phyloP scores from a whole-genome alignment of 1,140 invertebrate genomes.

The Nylanderia fulva region DNA sequence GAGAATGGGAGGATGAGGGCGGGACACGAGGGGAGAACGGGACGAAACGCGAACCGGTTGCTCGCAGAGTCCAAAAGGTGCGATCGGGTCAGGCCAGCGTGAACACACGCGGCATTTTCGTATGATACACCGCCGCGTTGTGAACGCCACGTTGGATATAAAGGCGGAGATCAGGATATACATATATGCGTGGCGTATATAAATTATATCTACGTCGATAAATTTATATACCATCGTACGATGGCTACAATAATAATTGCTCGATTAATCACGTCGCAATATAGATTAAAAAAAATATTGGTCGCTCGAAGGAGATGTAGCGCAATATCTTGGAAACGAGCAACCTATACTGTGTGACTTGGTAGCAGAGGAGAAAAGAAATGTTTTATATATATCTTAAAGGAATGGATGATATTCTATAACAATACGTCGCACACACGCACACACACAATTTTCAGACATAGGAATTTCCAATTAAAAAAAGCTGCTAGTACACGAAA shows the following conservation, averaged over 20 bases:
- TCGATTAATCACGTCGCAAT: not conserved
- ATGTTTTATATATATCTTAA: not conserved
- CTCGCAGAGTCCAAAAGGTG: slow-evolving; percentile 70
- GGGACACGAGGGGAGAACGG: slow-evolving; percentile 56
- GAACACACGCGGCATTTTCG: slow-evolving; percentile 65
- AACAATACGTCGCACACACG: not conserved
- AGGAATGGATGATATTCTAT: not conserved
- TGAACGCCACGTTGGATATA: slow-evolving; percentile 40
- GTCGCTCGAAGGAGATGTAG: not conserved
- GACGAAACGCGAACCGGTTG: slow-evolving; percentile 72
- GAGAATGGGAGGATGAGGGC: not conserved
- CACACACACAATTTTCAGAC: not conserved
- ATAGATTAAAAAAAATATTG: not conserved
- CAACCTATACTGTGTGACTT: not conserved
- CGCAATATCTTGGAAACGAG: not conserved
- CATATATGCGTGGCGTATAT: not conserved
- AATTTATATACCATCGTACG: slow-evolving; percentile 10
- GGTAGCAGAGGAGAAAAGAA: not conserved
- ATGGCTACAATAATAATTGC: not conserved
- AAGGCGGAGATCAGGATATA: not conserved
- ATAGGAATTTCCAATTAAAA: not conserved
- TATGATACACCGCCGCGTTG: slow-evolving; percentile 36
- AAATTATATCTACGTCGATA: not conserved
- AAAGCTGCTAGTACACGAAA: not conserved
- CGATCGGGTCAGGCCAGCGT: slow-evolving; percentile 67